phyloP scores from a whole-genome alignment of 92 coral and sea anemone species.

The Siderastrea radians region DNA sequence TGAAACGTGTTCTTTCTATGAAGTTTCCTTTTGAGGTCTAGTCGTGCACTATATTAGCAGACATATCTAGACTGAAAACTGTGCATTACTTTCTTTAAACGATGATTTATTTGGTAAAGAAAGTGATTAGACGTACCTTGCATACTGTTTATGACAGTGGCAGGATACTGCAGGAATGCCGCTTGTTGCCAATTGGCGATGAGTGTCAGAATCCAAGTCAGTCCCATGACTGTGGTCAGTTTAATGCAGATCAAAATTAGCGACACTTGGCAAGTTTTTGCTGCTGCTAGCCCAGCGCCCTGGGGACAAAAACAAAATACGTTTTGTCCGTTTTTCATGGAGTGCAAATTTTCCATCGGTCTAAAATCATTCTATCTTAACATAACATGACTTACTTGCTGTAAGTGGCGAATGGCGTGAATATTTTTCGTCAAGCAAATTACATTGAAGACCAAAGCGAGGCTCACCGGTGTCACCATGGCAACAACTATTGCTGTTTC shows the following conservation, averaged over 20 bases:
- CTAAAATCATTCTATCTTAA: no score
- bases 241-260: slow-evolving; percentile 19
- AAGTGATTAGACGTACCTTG: slow-evolving; percentile 10
- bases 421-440: slow-evolving; percentile 18
- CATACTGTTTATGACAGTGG: slow-evolving; percentile 30
- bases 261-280: neutral
- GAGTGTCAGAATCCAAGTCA: slow-evolving; percentile 41
- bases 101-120: no score
- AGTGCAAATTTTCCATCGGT: no score
- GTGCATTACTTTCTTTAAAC: no score
- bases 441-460: slow-evolving; percentile 23
- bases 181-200: slow-evolving; percentile 21
- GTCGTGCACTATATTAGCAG: no score
- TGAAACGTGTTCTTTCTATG: no score
- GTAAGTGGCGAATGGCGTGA: slow-evolving; percentile 10
- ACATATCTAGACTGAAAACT: no score
- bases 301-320: neutral
- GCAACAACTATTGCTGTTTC: slow-evolving; percentile 3
- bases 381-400: neutral
- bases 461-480: slow-evolving; percentile 40
- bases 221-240: slow-evolving; percentile 39
- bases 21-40: no score
- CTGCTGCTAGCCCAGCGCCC: neutral
- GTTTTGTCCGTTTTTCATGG: no score
- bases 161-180: slow-evolving; percentile 27